Evolutionary conservation across 2,888 invertebrate species (phyloP).

Genomic region (Polydrusus tereticollis): DNA sequence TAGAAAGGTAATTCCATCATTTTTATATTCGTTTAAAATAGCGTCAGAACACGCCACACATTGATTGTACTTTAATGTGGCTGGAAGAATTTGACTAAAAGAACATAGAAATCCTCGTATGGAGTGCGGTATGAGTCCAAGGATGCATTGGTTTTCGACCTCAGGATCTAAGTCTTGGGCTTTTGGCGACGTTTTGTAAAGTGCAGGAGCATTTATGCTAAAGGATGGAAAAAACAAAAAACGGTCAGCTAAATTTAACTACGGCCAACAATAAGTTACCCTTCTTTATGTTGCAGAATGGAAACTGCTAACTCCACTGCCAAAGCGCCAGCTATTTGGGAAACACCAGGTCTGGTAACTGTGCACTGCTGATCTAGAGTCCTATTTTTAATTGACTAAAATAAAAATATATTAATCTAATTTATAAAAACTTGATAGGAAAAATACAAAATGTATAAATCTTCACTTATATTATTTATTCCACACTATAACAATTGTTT

Average conservation of each 20-base stretch:
- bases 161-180: slow-evolving; percentile 29
- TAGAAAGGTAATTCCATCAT: slow-evolving; percentile 79
- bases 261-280: slow-evolving; percentile 70
- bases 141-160: slow-evolving; percentile 63
- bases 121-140: slow-evolving; percentile 93
- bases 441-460: too few relatives aligned
- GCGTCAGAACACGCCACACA: slow-evolving; percentile 92
- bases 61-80: slow-evolving; percentile 86
- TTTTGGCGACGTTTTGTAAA: slow-evolving; percentile 68
- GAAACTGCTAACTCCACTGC: slow-evolving; percentile 93
- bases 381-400: slow-evolving; percentile 88
- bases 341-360: slow-evolving; percentile 94
- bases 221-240: too few relatives aligned
- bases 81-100: slow-evolving; percentile 86
- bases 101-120: slow-evolving; percentile 91
- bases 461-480: too few relatives aligned
- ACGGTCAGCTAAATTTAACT: too few relatives aligned
- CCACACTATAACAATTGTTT: too few relatives aligned
- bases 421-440: too few relatives aligned
- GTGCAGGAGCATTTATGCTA: slow-evolving; percentile 77
- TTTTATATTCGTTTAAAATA: slow-evolving; percentile 68
- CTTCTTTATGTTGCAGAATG: slow-evolving; percentile 85
- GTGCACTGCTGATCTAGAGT: slow-evolving; percentile 99
- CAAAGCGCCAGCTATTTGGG: slow-evolving; percentile 89
- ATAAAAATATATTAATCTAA: slow-evolving; percentile 46